These are phyloP conservation scores for Tylochromis polylepis DNA, from an alignment of 2,113 vertebrate species.

Conservation along the genomic window DNA sequence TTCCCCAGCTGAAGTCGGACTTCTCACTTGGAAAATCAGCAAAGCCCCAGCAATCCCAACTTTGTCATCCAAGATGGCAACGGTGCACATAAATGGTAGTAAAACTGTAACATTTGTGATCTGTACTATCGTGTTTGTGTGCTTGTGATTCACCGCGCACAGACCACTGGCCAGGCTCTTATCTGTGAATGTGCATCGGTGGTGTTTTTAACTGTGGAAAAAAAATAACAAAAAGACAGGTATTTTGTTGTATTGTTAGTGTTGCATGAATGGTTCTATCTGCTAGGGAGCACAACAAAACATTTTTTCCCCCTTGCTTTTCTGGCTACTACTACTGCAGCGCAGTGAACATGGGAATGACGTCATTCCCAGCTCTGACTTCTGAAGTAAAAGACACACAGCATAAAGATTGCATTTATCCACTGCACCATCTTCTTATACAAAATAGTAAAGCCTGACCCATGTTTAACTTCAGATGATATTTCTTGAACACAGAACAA, in stretches of 20 bases:
- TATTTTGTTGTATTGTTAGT: fast-evolving
- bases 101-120: background rate
- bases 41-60: background rate
- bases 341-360: background rate
- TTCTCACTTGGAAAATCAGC: background rate
- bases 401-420: background rate
- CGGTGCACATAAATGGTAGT: fast-evolving
- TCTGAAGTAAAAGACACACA: background rate
- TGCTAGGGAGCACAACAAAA: background rate
- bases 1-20: background rate
- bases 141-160: background rate
- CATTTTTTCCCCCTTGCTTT: background rate
- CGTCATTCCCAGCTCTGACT: background rate
- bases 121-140: background rate
- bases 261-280: background rate
- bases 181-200: background rate
- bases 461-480: background rate
- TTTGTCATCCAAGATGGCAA: background rate
- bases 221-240: background rate
- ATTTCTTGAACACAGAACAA: background rate
- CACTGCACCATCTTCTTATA: background rate
- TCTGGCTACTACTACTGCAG: fast-evolving
- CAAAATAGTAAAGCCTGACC: background rate
- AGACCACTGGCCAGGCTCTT: background rate
- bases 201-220: background rate